Conservation (phyloP, 2,888 invertebrate species). For the Rhimphoctona megacephalus region DNA sequence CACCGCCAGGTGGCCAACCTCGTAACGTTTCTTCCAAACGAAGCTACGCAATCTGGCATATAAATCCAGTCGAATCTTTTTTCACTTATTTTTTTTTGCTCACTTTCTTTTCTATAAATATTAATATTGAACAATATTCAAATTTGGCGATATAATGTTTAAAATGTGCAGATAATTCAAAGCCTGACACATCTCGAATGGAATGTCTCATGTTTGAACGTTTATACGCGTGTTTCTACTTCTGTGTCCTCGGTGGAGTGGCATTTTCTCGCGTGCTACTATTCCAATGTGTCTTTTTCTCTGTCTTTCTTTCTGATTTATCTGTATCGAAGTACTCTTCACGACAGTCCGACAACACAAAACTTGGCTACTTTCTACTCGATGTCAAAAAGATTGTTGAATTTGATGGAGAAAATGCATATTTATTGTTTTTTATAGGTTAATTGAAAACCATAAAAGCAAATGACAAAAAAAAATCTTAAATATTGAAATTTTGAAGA, state of each 20-base stretch:
- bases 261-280: slow-evolving; percentile 63
- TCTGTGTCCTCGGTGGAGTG: slow-evolving; percentile 17
- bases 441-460: background rate
- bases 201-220: slow-evolving; percentile 3
- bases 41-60: too few relatives aligned
- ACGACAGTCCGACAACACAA: slow-evolving; percentile 39
- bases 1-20: background rate
- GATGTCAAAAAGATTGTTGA: slow-evolving; percentile 30
- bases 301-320: slow-evolving; percentile 52
- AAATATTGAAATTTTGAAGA: background rate
- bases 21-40: too few relatives aligned
- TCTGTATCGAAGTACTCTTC: slow-evolving; percentile 32
- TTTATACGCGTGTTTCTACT: slow-evolving; percentile 21
- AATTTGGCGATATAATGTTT: background rate
- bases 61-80: too few relatives aligned
- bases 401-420: background rate
- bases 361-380: slow-evolving; percentile 52
- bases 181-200: background rate
- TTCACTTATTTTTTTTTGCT: background rate
- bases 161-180: background rate
- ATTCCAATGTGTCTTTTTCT: slow-evolving; percentile 34
- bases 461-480: background rate
- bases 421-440: slow-evolving; percentile 1
- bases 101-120: too few relatives aligned
- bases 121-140: too few relatives aligned